These are phyloP conservation scores for Coleophora deauratella DNA, from an alignment of 2,888 invertebrate species.

Conservation along the genomic window DNA sequence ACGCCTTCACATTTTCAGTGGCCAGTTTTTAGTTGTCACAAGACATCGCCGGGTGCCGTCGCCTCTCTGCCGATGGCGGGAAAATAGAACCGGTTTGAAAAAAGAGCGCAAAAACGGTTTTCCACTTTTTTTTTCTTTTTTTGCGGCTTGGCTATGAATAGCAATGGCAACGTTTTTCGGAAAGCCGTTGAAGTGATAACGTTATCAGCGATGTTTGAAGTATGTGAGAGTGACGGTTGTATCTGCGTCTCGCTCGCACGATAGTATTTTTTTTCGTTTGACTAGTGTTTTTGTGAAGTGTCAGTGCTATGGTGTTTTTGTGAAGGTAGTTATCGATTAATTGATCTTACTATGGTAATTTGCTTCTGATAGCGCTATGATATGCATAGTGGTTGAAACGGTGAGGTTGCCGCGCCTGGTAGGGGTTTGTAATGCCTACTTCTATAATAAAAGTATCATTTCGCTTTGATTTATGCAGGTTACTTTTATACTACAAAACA, in stretches of 20 bases:
- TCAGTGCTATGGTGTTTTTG: constrained; percentile 28
- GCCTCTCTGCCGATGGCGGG: constrained; percentile 29
- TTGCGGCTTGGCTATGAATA: constrained; percentile 16
- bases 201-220: constrained; percentile 24
- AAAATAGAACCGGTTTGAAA: constrained; percentile 20
- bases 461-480: no score
- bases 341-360: not conserved
- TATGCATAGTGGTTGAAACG: no score
- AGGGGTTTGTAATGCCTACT: no score
- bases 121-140: constrained; percentile 21
- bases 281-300: constrained; percentile 36
- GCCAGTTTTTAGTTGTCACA: constrained; percentile 64
- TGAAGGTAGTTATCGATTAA: constrained; percentile 31
- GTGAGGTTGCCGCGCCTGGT: no score
- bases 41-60: constrained; percentile 50
- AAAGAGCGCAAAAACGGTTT: constrained; percentile 36
- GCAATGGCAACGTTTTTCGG: constrained; percentile 21
- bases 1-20: constrained; percentile 61
- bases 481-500: no score
- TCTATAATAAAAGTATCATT: no score
- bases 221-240: constrained; percentile 24
- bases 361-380: no score
- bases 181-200: constrained; percentile 16
- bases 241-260: constrained; percentile 25
- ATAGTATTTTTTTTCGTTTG: constrained; percentile 21